Percentiles rank a stretch among this genome's conserved stretches.
Conservation (phyloP, 2,113 vertebrate genomes). For the Oncorhynchus clarkii region DNA sequence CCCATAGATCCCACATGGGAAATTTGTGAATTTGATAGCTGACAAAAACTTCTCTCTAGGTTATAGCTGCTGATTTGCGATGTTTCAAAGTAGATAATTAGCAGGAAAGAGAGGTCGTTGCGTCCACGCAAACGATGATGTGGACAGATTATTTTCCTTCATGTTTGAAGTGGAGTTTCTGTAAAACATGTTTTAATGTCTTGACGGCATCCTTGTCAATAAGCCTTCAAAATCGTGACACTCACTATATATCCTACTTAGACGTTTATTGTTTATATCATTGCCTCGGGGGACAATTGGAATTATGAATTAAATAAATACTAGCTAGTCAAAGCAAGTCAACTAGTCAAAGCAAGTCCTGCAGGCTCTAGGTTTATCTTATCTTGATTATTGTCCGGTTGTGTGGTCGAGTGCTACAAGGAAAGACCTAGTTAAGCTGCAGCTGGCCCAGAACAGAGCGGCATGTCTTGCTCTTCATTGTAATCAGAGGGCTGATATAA, state of each 20-base stretch:
- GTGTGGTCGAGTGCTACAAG: too few relatives aligned
- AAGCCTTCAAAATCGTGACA: background rate
- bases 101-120: background rate
- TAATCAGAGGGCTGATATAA: too few relatives aligned
- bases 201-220: constrained; percentile 30
- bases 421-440: too few relatives aligned
- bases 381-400: too few relatives aligned
- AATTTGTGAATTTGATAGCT: constrained; percentile 3
- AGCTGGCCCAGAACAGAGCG: too few relatives aligned
- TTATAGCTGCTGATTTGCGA: constrained; percentile 2
- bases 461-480: too few relatives aligned
- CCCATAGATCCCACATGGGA: constrained; percentile 2
- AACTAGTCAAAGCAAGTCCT: too few relatives aligned
- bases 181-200: constrained; percentile 9
- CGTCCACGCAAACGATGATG: too few relatives aligned
- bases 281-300: constrained; percentile 11
- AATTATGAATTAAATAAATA: constrained; percentile 18
- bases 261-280: constrained; percentile 8
- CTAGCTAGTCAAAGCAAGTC: too few relatives aligned
- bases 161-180: constrained; percentile 7
- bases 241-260: constrained; percentile 13
- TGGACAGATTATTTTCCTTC: too few relatives aligned
- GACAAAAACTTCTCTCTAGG: background rate
- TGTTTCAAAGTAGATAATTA: background rate
- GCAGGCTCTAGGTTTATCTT: too few relatives aligned